Evolutionary conservation across 64 coral and sea anemone genomes (phyloP).

Genomic region (Actinia equina): DNA sequence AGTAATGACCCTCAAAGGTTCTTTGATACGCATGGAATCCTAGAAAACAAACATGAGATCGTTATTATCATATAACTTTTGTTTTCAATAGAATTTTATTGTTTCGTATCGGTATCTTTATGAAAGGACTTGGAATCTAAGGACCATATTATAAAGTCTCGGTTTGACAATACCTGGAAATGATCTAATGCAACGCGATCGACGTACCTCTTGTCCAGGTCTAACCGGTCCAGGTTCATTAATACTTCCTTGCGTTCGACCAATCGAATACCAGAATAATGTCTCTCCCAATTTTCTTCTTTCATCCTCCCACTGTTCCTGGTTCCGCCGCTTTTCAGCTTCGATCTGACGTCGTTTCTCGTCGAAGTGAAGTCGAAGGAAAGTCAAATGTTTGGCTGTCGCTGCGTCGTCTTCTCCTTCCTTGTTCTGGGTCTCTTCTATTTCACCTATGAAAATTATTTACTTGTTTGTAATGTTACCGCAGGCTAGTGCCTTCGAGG

Average conservation of each 20-base stretch:
- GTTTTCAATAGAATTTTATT: neutral
- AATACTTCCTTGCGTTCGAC: slow-evolving; percentile 46
- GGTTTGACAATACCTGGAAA: no score
- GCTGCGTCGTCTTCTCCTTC: slow-evolving; percentile 42
- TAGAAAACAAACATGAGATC: neutral
- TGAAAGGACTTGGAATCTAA: neutral
- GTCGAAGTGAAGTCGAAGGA: slow-evolving; percentile 70
- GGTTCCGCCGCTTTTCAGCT: slow-evolving; percentile 72
- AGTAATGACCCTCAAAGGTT: neutral
- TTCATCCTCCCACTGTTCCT: slow-evolving; percentile 79
- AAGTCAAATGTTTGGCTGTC: slow-evolving; percentile 47
- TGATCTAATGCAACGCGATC: neutral
- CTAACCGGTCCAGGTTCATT: neutral
- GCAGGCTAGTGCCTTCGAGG: no score
- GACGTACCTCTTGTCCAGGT: slow-evolving; percentile 53
- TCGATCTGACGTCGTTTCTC: slow-evolving; percentile 91
- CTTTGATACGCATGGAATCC: neutral
- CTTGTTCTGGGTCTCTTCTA: slow-evolving; percentile 42
- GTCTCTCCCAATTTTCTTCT: slow-evolving; percentile 74
- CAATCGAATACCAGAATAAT: slow-evolving; percentile 82
- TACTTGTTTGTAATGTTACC: no score
- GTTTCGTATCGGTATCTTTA: neutral
- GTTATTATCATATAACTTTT: neutral
- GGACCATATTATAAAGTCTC: no score
- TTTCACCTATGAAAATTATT: slow-evolving; percentile 49